Evolutionary conservation across 2,888 invertebrate species (phyloP).

Genomic region (Orthosia gracilis): DNA sequence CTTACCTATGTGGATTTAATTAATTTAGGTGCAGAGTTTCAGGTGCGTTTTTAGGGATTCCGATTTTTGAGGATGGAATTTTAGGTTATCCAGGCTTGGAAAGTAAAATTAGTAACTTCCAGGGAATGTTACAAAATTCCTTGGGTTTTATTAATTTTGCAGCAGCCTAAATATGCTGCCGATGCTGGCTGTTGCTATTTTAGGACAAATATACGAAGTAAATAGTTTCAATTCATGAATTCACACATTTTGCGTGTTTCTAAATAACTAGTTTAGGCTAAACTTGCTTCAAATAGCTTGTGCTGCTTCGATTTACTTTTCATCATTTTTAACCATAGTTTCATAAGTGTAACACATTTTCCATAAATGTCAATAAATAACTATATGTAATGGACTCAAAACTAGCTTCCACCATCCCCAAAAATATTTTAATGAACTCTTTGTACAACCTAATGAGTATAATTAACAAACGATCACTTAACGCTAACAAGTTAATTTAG

Average conservation of each 20-base stretch:
- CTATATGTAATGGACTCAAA: neutral
- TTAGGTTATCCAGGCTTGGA: neutral
- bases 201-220: too few relatives aligned
- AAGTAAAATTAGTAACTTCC: neutral
- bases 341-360: neutral
- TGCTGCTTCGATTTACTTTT: neutral
- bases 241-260: neutral
- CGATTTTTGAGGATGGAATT: neutral
- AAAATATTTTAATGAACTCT: conserved; percentile 34
- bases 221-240: neutral
- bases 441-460: conserved; percentile 10
- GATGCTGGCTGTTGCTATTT: too few relatives aligned
- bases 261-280: too few relatives aligned
- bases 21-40: conserved; percentile 33
- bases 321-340: neutral
- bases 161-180: neutral
- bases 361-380: conserved; percentile 3
- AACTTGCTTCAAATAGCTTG: neutral
- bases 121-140: neutral
- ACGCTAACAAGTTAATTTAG: conserved; percentile 45
- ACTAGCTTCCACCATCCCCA: neutral
- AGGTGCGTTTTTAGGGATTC: conserved; percentile 32
- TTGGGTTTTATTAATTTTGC: neutral
- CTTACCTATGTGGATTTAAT: conserved; percentile 47
- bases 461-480: conserved; percentile 50